Conservation (phyloP, 2,888 invertebrate genomes). For the Hemithea aestivaria region DNA sequence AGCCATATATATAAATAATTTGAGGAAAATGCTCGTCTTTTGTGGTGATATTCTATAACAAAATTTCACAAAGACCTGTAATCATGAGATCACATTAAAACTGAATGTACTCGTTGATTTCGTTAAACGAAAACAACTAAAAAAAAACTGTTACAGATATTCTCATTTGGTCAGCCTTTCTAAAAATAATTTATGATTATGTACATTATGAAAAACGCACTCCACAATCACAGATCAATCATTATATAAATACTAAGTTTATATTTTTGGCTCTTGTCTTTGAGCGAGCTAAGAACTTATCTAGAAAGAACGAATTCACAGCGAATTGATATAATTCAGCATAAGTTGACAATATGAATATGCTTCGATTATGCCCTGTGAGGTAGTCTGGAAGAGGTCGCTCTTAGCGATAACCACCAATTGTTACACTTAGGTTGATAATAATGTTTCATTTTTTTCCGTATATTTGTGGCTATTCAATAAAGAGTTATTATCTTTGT, state of each 20-base stretch:
- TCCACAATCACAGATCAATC: slow-evolving; percentile 47
- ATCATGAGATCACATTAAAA: slow-evolving; percentile 37
- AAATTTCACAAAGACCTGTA: slow-evolving; percentile 26
- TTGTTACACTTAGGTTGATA: no score
- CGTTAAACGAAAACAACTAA: slow-evolving; percentile 11
- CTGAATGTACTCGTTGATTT: slow-evolving; percentile 1
- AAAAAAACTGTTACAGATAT: slow-evolving; percentile 12
- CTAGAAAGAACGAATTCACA: no score
- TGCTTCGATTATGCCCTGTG: no score
- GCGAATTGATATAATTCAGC: no score
- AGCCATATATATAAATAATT: slow-evolving; percentile 29
- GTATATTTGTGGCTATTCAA: no score
- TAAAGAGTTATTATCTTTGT: no score
- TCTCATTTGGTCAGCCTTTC: slow-evolving; percentile 25
- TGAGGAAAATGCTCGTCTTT: slow-evolving; percentile 33
- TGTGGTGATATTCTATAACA: slow-evolving; percentile 12
- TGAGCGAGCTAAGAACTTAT: slow-evolving; percentile 43
- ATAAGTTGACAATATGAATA: no score
- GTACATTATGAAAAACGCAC: slow-evolving; percentile 33
- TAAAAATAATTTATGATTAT: slow-evolving; percentile 22
- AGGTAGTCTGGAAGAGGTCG: no score
- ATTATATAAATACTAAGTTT: slow-evolving; percentile 24
- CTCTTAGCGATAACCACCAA: no score
- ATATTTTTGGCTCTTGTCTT: slow-evolving; percentile 43
- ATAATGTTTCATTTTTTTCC: no score